Base-by-base conservation (phyloP, 2,113 vertebrate species). In the Ranitomeya imitator region DNA sequence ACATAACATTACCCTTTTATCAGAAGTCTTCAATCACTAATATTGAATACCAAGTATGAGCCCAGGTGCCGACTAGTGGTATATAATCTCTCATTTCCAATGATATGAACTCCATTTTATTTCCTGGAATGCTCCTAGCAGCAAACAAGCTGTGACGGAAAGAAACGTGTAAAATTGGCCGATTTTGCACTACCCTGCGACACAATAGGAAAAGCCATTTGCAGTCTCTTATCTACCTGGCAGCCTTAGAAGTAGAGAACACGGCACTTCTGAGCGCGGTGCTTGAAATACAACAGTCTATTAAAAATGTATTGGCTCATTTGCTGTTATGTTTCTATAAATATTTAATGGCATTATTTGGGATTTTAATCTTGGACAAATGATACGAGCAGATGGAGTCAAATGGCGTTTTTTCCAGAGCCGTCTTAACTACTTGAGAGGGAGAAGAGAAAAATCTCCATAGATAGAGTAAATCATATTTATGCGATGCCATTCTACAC, bases 251-350 rank as follows among this genome's bases (percentile, higher is more conserved):
- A 82, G 71, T 18, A 18, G 26, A 86, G 57, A 67, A 86, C 37
- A 51, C 60, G 57, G 80, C 71, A 78, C 71, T 83, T 54, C n/a
- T 52, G 67, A 52, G 59, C 67, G 26, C 67, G 12, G 19, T 55
- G 55, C 80, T 77, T 65, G 80, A 83, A 88, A 88, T 65, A 78
- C 61, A 76, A 77, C 87, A 83, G 80, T 84, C 80, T 83, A 88
- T 88, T 85, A 89, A 89, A 89, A 85, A 89, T 89, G 87, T 78
- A 89, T 89, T 57, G 87, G 74, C 74, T 78, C 87, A 89, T 89
- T 89, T 84, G 59, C 87, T 69, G 82, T 84, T 89, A 89, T 85
- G 87, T 89, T 89, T 89, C 87, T 78, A 79, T 89, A 77, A 85
- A 89, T 89, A 89, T 89, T 89, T 89, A 69, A 89, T 76, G 69